Percentiles rank a stretch among this genome's conserved stretches.
These are phyloP conservation scores for Zootoca vivipara DNA, from an alignment of 2,113 vertebrate genomes.

Conservation along the genomic window DNA sequence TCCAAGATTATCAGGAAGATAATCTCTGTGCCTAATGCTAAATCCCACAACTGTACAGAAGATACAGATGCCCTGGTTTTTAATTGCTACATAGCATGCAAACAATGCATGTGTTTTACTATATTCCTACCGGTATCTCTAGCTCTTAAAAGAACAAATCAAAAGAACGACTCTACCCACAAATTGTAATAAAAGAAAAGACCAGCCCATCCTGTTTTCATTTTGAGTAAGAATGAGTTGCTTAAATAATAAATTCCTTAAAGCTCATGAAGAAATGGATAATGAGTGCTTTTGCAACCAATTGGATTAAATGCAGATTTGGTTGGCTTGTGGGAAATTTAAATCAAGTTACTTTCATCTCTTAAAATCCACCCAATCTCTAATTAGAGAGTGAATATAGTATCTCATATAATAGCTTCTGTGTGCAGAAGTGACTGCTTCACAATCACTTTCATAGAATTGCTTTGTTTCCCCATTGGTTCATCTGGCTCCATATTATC, in stretches of 20 bases:
- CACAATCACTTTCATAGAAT: not conserved
- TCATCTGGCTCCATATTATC: not conserved
- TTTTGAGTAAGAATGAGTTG: not conserved
- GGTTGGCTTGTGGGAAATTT: conserved; percentile 36
- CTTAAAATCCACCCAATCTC: conserved; percentile 25
- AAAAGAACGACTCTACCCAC: not conserved
- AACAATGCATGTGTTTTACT: not conserved
- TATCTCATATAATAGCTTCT: not conserved
- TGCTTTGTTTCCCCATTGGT: not conserved
- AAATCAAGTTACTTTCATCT: not conserved
- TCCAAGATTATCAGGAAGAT: not conserved
- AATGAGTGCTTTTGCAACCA: conserved; percentile 48
- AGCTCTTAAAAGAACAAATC: not conserved
- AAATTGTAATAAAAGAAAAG: not conserved
- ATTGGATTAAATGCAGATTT: conserved; percentile 29
- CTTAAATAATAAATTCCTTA: not conserved
- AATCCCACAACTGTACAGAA: not conserved
- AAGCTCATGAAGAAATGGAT: conserved; percentile 21
- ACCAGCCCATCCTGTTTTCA: not conserved
- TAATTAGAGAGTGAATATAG: not conserved
- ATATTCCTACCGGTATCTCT: no score
- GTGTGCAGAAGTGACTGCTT: not conserved
- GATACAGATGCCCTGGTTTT: not conserved
- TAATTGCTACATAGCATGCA: not conserved
- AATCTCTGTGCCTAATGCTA: not conserved